Base-by-base conservation (phyloP, 1,140 invertebrate genomes). In the Orchesella cincta region DNA sequence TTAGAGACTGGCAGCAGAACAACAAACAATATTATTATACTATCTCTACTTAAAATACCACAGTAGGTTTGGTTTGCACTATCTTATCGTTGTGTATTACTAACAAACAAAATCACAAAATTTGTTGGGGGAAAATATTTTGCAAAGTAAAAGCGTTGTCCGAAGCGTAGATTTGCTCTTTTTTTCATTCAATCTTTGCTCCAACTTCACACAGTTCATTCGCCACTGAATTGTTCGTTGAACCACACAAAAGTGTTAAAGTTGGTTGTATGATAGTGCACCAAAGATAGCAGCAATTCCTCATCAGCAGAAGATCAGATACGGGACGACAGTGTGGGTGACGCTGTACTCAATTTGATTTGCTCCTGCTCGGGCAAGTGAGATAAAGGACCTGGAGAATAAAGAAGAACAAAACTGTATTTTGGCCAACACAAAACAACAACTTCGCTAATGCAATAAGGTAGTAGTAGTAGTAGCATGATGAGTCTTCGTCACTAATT, bases 171-270 rank as follows among this genome's bases (percentile, higher is more conserved):
- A n/a, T n/a, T n/a, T n/a, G n/a, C n/a, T 12, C 39, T 46, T 12
- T 46, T 46, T 57, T 8, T 57, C 26, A 5, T 23, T 26, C 54
- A n/a, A n/a, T n/a, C n/a, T n/a, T n/a, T n/a, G n/a, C n/a, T n/a
- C n/a, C 54, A 5, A 23, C 23, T 57, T 8, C 26, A 23, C 62
- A 67, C 31, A 67, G 62, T 67, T 67, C 62, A 67, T 67, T 67
- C 23, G 23, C 62, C 29, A 26, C 26, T 62, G 29, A 67, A 67
- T 67, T 67, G 62, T 67, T 33, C 62, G 33, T 31, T 67, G 62
- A 29, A 31, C 62, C 33, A n/a, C n/a, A n/a, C n/a, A n/a, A n/a
- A n/a, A n/a, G 28, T 26, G 12, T 67, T 29, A 5, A 12, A 12
- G 8, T 67, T 31, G 8, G 8, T 67, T 67, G 62, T 12, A 31